These are phyloP conservation scores for Whitmania pigra DNA, from an alignment of 1,140 invertebrate species.

Conservation along the genomic window DNA sequence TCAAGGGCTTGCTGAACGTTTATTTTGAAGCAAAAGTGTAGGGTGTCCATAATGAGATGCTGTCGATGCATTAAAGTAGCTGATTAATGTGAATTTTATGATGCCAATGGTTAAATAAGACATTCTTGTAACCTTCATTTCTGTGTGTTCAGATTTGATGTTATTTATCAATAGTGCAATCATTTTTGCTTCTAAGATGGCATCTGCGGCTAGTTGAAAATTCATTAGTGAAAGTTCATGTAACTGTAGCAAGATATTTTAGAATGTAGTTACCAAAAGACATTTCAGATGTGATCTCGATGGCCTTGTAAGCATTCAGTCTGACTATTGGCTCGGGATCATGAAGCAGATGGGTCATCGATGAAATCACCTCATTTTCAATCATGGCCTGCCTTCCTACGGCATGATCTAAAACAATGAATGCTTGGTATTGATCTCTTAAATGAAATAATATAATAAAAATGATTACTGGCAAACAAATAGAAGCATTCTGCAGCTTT, in stretches of 20 bases:
- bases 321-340: conserved; percentile 39
- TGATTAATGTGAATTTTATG: background rate
- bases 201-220: conserved; percentile 30
- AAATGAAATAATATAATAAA: background rate
- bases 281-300: conserved; percentile 41
- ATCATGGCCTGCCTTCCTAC: conserved; percentile 40
- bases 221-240: background rate
- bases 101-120: background rate
- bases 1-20: conserved; percentile 37
- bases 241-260: background rate
- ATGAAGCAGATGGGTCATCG: conserved; percentile 39
- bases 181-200: conserved; percentile 36
- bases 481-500: conserved; percentile 40
- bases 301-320: conserved; percentile 39
- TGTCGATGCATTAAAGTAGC: conserved; percentile 22
- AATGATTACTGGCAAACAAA: conserved; percentile 37
- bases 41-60: conserved; percentile 40
- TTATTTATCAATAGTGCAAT: conserved; percentile 37
- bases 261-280: conserved; percentile 31
- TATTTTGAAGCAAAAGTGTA: conserved; percentile 41
- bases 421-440: background rate
- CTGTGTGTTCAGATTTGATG: conserved; percentile 36
- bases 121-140: conserved; percentile 36
- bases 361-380: conserved; percentile 35
- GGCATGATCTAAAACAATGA: conserved; percentile 33